Evolutionary conservation across 2,797 vertebrate genomes (phyloP).

Genomic region (Arrhamphus sclerolepis): DNA sequence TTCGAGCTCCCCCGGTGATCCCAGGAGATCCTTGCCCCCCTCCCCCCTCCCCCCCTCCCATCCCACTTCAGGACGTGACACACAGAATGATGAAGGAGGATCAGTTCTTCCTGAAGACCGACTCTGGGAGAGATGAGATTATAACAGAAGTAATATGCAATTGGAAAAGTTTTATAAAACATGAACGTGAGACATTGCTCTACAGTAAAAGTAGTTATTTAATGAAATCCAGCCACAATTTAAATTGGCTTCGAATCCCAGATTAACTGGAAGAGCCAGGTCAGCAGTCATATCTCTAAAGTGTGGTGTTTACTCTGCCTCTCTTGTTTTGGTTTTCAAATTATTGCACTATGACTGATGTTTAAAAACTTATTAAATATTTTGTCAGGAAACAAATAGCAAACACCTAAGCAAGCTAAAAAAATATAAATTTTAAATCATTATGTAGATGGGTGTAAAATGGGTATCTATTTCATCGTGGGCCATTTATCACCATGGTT

Average conservation of each 20-base stretch:
- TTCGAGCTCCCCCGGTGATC: constrained; percentile 50
- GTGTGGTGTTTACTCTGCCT: background rate
- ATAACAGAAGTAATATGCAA: constrained; percentile 48
- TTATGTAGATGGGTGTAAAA: no score
- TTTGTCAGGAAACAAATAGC: no score
- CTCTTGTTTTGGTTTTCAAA: background rate
- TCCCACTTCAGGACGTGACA: constrained; percentile 51
- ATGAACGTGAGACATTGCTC: constrained; percentile 27
- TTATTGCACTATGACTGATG: no score
- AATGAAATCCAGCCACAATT: constrained; percentile 7
- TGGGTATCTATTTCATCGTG: no score
- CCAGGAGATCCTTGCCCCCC: constrained; percentile 54
- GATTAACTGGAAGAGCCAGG: constrained; percentile 14
- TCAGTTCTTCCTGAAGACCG: no score
- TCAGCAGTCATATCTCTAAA: background rate
- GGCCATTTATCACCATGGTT: no score
- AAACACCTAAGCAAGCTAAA: background rate
- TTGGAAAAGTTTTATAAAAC: constrained; percentile 27
- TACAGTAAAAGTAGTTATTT: constrained; percentile 14
- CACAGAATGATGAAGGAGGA: no score
- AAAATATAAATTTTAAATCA: no score
- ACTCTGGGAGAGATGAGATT: constrained; percentile 47
- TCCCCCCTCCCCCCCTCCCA: constrained; percentile 3
- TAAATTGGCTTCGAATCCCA: background rate
- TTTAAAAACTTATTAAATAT: no score